These are phyloP conservation scores for Nemoura dubitans DNA, from an alignment of 2,888 invertebrate genomes.

Conservation along the genomic window DNA sequence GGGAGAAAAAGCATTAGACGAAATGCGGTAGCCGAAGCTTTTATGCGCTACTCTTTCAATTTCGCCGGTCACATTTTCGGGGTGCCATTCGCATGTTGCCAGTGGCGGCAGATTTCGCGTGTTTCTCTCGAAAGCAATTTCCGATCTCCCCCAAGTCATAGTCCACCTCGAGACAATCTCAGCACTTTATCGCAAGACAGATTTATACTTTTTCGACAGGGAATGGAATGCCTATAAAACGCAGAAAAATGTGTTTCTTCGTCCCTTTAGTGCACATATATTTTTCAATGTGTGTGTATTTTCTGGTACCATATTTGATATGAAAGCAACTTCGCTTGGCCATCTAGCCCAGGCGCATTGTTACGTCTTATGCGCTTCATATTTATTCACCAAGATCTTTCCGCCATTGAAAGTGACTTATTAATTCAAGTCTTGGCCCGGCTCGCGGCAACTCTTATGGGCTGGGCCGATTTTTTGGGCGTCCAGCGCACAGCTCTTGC, in stretches of 20 bases:
- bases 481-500: background rate
- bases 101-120: background rate
- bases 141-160: background rate
- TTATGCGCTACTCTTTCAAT: background rate
- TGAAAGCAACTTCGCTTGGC: background rate
- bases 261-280: background rate
- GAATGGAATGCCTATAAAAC: background rate
- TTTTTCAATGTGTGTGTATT: background rate
- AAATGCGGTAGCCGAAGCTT: background rate
- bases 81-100: background rate
- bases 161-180: background rate
- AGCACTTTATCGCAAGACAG: background rate
- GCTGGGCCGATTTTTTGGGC: slow-evolving; percentile 20
- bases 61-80: background rate
- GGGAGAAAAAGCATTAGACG: background rate
- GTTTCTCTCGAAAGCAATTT: background rate
- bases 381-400: slow-evolving; percentile 30
- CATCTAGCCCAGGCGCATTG: background rate
- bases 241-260: background rate
- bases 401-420: slow-evolving; percentile 22
- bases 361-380: background rate
- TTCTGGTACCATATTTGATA: background rate
- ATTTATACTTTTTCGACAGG: background rate
- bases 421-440: slow-evolving; percentile 22
- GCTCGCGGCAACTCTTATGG: slow-evolving; percentile 23